These are phyloP conservation scores for Cisticola juncidis DNA, from an alignment of 2,113 vertebrate species.

Conservation along the genomic window DNA sequence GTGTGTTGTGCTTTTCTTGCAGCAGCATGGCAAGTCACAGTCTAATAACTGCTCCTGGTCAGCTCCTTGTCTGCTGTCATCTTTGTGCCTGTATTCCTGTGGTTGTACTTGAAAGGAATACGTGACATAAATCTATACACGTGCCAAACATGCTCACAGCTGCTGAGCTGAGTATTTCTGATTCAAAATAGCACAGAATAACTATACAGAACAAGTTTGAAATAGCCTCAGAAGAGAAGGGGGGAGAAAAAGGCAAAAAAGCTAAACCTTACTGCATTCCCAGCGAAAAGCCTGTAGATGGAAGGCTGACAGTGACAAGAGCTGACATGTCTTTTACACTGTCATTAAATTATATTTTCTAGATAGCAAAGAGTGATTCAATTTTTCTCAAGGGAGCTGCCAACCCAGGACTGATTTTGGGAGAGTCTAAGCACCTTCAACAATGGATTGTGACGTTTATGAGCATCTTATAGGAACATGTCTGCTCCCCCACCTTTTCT, in stretches of 20 bases:
- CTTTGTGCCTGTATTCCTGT: background rate
- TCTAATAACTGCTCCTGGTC: constrained; percentile 6
- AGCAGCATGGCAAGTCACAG: background rate
- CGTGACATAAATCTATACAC: background rate
- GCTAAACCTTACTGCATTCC: background rate
- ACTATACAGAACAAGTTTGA: background rate
- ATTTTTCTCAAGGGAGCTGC: background rate
- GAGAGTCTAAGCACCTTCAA: background rate
- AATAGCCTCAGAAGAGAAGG: background rate
- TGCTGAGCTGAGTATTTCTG: background rate
- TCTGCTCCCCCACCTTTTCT: background rate
- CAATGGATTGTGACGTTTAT: background rate
- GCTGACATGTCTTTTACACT: background rate
- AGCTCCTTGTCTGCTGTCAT: background rate
- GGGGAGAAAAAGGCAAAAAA: background rate
- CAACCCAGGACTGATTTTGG: background rate
- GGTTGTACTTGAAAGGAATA: constrained; percentile 23
- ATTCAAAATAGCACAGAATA: background rate
- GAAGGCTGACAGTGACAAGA: background rate
- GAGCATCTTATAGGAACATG: background rate
- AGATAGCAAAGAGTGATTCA: background rate
- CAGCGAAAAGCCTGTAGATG: background rate
- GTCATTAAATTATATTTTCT: background rate
- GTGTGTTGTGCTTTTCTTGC: background rate
- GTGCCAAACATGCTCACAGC: background rate